Evolutionary conservation across 2,797 vertebrate genomes (phyloP).

Genomic region (Anguilla megastoma): DNA sequence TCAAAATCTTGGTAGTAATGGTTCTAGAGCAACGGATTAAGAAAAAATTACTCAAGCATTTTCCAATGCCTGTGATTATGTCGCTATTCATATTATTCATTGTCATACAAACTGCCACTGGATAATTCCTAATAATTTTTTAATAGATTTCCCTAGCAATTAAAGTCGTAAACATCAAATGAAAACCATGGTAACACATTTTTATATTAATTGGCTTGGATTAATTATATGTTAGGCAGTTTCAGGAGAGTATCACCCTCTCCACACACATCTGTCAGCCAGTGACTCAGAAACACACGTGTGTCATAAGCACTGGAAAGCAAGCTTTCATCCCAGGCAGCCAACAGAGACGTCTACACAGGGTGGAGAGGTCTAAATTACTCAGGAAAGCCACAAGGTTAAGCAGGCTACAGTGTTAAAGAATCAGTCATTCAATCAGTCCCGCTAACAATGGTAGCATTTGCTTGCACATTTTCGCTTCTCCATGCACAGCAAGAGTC

Average conservation of each 20-base stretch:
- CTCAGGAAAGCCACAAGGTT: conserved; percentile 56
- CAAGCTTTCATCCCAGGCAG: conserved; percentile 39
- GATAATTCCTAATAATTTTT: not conserved
- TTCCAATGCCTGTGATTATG: not conserved
- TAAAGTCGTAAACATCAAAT: not conserved
- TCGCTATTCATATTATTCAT: not conserved
- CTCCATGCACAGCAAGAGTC: conserved; percentile 55
- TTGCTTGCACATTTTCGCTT: conserved; percentile 53
- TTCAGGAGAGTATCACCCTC: conserved; percentile 24
- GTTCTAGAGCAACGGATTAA: not conserved
- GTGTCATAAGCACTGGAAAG: conserved; percentile 45
- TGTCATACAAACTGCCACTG: not conserved
- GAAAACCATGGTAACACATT: not conserved
- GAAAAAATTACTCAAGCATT: not conserved
- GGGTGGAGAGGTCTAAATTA: conserved; percentile 48
- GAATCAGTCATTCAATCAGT: conserved; percentile 45
- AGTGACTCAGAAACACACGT: conserved; percentile 35
- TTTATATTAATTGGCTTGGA: not conserved
- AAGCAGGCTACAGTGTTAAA: conserved; percentile 39
- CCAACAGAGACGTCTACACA: conserved; percentile 26
- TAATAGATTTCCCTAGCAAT: not conserved
- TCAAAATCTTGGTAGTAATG: not conserved
- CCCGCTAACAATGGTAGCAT: conserved; percentile 55
- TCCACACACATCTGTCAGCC: conserved; percentile 34
- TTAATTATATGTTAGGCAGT: not conserved